Evolutionary conservation across 35 echinoderm and acorn worm species (phyloP), one percentile per base, ranked within the genome.

Genomic region (Eucidaris tribuloides): DNA sequence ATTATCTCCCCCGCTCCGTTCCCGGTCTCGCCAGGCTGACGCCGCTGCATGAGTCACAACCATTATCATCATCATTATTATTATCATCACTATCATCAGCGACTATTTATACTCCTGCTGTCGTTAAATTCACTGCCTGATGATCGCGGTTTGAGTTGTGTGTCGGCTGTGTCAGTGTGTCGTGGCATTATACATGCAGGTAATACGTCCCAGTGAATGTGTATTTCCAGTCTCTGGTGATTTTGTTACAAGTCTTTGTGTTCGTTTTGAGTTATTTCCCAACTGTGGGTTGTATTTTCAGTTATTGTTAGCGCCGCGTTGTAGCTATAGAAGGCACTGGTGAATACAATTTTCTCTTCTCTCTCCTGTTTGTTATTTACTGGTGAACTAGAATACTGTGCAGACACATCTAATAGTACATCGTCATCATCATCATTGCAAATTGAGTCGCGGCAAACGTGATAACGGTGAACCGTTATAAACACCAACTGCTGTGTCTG

Each of bases 51-150:
- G 68, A 74, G 28, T 74, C 68, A 74, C 61, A 44, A 40, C 68
- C 68, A 74, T 74, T 74, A 74, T 74, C 41, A 32, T 64, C 61
- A 71, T 71, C 65, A 74, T 74, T 40, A 74, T 74, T 40, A 74
- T 74, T 74, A 74, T 74, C 68, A 74, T 74, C 68, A 40, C 68
- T 74, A 74, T 74, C 68, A 74, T 74, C 68, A 41, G 14, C 3
- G 4, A 40, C 68, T 74, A 74, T 74, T 41, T 41, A 74, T 74
- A 74, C 35, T 22, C 40, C 34, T 40, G 37, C 68, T 40, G 68
- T 74, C 68, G 68, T 74, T 44, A 74, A 74, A 74, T 32, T 64
- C 61, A 64, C 37, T 64, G n/a, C n/a, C n/a, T 64, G 61, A 64
- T 32, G 61, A 27, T 32, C 30, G 61, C 28, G n/a, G n/a, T n/a